Percentiles rank a stretch among this genome's conserved stretches.
Conservation (phyloP, 2,113 vertebrate genomes). For the Gopherus flavomarginatus region DNA sequence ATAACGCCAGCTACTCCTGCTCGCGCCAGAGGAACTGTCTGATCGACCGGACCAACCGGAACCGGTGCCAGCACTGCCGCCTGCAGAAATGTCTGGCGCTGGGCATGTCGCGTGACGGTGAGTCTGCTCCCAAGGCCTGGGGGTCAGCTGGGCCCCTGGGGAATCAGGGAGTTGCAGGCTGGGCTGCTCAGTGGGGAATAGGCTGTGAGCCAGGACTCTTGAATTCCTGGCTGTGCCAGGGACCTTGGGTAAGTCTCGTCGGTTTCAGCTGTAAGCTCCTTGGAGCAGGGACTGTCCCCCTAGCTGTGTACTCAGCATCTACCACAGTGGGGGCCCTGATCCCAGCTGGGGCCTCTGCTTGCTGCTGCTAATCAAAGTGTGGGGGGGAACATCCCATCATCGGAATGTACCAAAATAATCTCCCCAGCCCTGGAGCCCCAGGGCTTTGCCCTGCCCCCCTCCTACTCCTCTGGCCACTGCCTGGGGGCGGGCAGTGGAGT, state of each 20-base stretch:
- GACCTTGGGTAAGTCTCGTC: not conserved
- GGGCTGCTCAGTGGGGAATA: accelerated
- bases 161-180: not conserved
- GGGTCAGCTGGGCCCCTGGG: not conserved
- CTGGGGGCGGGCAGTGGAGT: not conserved
- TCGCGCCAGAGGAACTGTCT: slow-evolving; percentile 92
- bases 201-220: not conserved
- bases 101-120: slow-evolving; percentile 94
- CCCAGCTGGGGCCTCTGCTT: not conserved
- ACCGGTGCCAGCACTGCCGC: slow-evolving; percentile 93
- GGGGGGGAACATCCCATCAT: too few relatives aligned
- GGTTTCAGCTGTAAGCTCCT: not conserved
- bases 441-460: too few relatives aligned
- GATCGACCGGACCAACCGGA: slow-evolving; percentile 94
- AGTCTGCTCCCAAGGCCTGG: not conserved
- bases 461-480: not conserved
- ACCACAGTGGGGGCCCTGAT: not conserved
- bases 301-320: not conserved
- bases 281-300: not conserved
- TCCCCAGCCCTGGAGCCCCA: not conserved
- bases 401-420: too few relatives aligned
- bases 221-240: too few relatives aligned
- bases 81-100: slow-evolving; percentile 92
- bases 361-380: too few relatives aligned
- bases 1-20: slow-evolving; percentile 94